Conservation (phyloP, 1,140 invertebrate species). For the Drosophila miranda region DNA sequence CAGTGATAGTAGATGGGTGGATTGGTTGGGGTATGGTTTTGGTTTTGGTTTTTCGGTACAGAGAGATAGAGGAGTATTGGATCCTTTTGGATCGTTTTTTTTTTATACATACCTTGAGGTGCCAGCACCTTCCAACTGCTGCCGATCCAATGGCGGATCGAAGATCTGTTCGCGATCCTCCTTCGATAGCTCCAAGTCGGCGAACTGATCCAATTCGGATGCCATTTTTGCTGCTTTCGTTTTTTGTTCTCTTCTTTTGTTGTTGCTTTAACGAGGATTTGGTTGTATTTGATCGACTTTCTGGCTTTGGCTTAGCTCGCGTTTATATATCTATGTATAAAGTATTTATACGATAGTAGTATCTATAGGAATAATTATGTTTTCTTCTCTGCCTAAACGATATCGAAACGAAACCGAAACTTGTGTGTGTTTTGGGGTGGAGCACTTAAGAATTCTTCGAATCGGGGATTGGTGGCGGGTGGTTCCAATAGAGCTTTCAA, state of each 20-base stretch:
- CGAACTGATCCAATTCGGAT: slow-evolving; percentile 82
- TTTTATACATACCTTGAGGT: slow-evolving; percentile 77
- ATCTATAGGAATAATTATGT: too few relatives aligned
- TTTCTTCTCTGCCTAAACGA: too few relatives aligned
- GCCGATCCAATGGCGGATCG: slow-evolving; percentile 82
- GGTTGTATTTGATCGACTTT: background rate
- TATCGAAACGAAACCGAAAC: slow-evolving; percentile 14
- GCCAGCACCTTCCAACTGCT: slow-evolving; percentile 82
- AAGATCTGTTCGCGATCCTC: slow-evolving; percentile 83
- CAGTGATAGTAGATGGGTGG: too few relatives aligned
- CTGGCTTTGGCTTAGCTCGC: background rate
- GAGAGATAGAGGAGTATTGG: slow-evolving; percentile 9
- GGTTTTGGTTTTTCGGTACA: slow-evolving; percentile 1
- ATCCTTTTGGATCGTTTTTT: slow-evolving; percentile 13
- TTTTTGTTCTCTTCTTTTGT: slow-evolving; percentile 7
- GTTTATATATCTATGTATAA: slow-evolving; percentile 21
- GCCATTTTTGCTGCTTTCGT: slow-evolving; percentile 62
- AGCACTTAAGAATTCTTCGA: slow-evolving; percentile 30
- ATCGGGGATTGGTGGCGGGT: background rate
- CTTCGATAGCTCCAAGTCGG: slow-evolving; percentile 82
- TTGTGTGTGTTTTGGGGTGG: background rate
- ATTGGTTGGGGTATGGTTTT: background rate
- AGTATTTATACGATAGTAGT: slow-evolving; percentile 5
- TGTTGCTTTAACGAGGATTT: slow-evolving; percentile 8
- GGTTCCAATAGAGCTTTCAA: slow-evolving; percentile 4